A percentile compares a stretch with the other conserved stretches of the same genome.
Evolutionary conservation across 2,888 invertebrate genomes (phyloP).

Genomic region (Thecophora atra): DNA sequence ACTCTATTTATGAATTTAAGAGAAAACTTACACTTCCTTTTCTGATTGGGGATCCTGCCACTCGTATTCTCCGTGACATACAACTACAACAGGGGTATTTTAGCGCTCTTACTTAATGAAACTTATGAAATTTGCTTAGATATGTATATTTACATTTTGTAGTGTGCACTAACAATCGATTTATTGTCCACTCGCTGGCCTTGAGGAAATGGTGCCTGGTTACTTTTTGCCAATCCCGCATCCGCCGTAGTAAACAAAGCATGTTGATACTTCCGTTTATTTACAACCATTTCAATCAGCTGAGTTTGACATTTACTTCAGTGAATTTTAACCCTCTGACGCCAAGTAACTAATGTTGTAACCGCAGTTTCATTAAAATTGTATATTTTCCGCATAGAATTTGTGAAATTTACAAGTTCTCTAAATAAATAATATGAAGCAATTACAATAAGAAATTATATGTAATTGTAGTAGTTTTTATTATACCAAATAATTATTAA

Average conservation of each 20-base stretch:
- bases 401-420: too few relatives aligned
- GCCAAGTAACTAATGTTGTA: too few relatives aligned
- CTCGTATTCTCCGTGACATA: conserved; percentile 84
- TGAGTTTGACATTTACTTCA: conserved; percentile 24
- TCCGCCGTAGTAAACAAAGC: conserved; percentile 64
- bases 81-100: conserved; percentile 43
- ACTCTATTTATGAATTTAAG: neutral
- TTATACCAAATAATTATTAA: too few relatives aligned
- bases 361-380: too few relatives aligned
- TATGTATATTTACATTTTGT: conserved; percentile 52
- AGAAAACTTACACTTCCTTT: conserved; percentile 82
- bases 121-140: neutral
- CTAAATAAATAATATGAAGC: too few relatives aligned
- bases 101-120: neutral
- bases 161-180: conserved; percentile 48
- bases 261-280: conserved; percentile 52
- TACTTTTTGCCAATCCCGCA: conserved; percentile 51
- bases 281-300: conserved; percentile 41
- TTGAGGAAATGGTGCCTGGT: conserved; percentile 45
- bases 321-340: neutral
- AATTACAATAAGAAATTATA: too few relatives aligned
- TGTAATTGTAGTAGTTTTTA: too few relatives aligned
- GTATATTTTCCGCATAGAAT: too few relatives aligned
- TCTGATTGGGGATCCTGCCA: conserved; percentile 91
- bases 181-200: conserved; percentile 35